phyloP scores from a whole-genome alignment of 1,140 invertebrate genomes.

The Neodiprion virginianus region DNA sequence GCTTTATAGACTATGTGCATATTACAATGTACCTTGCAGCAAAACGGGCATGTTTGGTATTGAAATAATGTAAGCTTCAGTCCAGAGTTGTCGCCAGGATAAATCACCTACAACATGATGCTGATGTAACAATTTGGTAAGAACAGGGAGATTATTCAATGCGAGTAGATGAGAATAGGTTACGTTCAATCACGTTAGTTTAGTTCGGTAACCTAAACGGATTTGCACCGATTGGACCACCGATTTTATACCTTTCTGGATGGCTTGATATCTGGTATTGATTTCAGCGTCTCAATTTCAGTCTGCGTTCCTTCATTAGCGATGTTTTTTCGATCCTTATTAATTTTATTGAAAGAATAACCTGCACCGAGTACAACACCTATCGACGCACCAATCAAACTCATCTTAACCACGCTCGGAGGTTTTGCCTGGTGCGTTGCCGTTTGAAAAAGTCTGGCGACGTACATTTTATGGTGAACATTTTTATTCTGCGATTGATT shows the following conservation, averaged over 20 bases:
- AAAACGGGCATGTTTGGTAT: conserved; percentile 98
- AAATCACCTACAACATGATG: conserved; percentile 61
- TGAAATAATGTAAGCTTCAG: conserved; percentile 91
- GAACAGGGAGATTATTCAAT: conserved; percentile 15
- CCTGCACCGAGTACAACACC: conserved; percentile 60
- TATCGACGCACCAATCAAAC: conserved; percentile 61
- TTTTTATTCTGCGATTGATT: conserved; percentile 30
- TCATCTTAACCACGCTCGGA: conserved; percentile 55
- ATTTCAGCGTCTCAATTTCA: conserved; percentile 57
- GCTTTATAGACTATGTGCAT: no score
- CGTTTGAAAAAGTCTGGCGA: neutral
- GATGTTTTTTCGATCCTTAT: conserved; percentile 54
- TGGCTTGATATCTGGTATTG: conserved; percentile 59
- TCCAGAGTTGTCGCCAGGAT: conserved; percentile 72
- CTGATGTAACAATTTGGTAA: conserved; percentile 25
- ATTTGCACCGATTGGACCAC: neutral
- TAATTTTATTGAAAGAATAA: conserved; percentile 59
- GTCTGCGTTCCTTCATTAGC: conserved; percentile 56
- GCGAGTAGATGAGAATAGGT: neutral
- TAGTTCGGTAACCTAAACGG: neutral
- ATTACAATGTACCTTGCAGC: conserved; percentile 80
- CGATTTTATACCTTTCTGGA: conserved; percentile 52
- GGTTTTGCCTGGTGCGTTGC: neutral
- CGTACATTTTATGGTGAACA: conserved; percentile 12
- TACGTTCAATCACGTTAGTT: neutral